Conservation (phyloP, 2,797 vertebrate genomes). For the Hozukius guyotensis region DNA sequence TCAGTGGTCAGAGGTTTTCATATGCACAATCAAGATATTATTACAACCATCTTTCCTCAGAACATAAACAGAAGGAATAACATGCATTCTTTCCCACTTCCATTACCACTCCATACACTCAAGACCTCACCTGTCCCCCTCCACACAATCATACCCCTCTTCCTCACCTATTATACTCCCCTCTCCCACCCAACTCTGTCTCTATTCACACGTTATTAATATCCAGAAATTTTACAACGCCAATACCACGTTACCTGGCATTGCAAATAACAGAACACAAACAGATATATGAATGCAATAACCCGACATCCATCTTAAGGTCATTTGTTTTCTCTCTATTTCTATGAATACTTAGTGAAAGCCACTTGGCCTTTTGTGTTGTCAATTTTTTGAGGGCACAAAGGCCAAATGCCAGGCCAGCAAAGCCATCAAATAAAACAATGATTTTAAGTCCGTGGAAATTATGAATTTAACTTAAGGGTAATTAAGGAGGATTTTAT, state of each 20-base stretch:
- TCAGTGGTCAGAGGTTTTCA: background rate
- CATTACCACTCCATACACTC: background rate
- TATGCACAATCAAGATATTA: background rate
- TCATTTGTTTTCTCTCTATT: conserved; percentile 9
- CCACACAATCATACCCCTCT: background rate
- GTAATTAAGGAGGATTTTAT: too few relatives aligned
- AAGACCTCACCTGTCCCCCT: background rate
- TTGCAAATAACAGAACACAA: conserved; percentile 4
- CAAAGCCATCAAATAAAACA: too few relatives aligned
- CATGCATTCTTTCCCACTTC: background rate
- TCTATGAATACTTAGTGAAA: conserved; percentile 10
- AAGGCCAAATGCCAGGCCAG: too few relatives aligned
- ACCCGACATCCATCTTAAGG: conserved; percentile 2
- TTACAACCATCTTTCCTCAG: background rate
- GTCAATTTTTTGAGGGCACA: too few relatives aligned
- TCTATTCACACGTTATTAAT: background rate
- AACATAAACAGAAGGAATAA: too few relatives aligned
- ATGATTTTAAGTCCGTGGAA: too few relatives aligned
- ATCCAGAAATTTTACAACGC: background rate
- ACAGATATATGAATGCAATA: background rate
- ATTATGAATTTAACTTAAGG: too few relatives aligned
- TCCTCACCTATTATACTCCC: background rate
- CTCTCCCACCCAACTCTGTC: background rate
- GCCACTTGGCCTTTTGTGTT: too few relatives aligned
- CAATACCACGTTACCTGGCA: background rate